Evolutionary conservation across 2,797 vertebrate genomes (phyloP), one percentile per base, ranked within the genome.

Genomic region (Gambelia wislizenii): DNA sequence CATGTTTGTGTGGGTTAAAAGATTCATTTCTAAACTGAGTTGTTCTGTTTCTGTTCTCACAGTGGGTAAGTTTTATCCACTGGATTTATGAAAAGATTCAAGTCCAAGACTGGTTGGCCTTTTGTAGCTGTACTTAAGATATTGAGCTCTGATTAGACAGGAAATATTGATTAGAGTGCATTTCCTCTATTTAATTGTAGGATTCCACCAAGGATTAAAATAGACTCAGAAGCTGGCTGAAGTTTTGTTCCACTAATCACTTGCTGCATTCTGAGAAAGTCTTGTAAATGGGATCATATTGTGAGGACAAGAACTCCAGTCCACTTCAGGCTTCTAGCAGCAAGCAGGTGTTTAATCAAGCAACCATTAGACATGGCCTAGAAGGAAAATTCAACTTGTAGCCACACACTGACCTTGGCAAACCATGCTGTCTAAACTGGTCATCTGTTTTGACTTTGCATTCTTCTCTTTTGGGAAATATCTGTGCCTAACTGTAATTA

Each of bases 371-470:
- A 52, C 67, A 81, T 81, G 54, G 49, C 56, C 47, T 49, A 64
- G 83, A 85, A 49, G 81, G 76, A 61, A 85, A 89, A 85, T 69
- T 80, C 69, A 89, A 85, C 76, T 42, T 74, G n/a, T 49, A 52
- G n/a, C 44, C 52, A 74, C 30, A 39, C 67, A 39, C 33, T 80
- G 67, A 80, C 69, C 64, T 85, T 85, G 82, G 87, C 75, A 72
- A 84, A 69, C 22, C 36, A 72, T 36, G 39, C 49, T 8, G 25
- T 33, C 67, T 85, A 70, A 89, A 64, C 42, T 30, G 18, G 7
- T 85, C 64, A 61, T 72, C 7, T 74, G 67, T 75, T 89, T 89
- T 80, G 54, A 49, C 36, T 85, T 80, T 85, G 64, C 61, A 84
- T 89, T 77, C 70, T 39, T 61, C 27, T 36, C 72, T 56, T n/a